Percentiles rank a stretch among this genome's conserved stretches.
These are phyloP conservation scores for Orthosia gracilis DNA, from an alignment of 2,888 invertebrate species.

Conservation along the genomic window DNA sequence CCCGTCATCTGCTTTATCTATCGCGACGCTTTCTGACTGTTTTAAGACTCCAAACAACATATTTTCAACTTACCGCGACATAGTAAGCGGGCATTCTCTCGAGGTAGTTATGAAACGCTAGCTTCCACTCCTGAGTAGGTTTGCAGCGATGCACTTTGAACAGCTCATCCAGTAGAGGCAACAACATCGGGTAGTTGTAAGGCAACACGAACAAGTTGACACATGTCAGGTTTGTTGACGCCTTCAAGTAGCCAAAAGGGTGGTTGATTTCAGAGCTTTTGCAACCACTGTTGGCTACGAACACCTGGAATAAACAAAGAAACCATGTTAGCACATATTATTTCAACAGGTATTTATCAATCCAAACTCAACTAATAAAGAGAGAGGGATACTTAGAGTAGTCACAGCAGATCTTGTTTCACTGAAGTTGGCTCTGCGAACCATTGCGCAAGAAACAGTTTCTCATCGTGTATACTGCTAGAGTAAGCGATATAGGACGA, in stretches of 20 bases:
- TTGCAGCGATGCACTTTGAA: constrained; percentile 98
- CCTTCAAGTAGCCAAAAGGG: constrained; percentile 99
- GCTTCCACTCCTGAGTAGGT: constrained; percentile 97
- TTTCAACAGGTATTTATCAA: background rate
- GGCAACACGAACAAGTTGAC: constrained; percentile 99
- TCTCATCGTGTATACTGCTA: too few species aligned
- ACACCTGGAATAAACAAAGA: constrained; percentile 91
- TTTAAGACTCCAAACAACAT: background rate
- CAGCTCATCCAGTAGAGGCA: constrained; percentile 98
- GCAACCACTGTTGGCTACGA: constrained; percentile 97
- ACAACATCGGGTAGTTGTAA: constrained; percentile 98
- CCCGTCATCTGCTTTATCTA: background rate
- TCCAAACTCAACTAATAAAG: too few species aligned
- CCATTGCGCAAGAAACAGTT: too few species aligned
- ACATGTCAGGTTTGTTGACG: constrained; percentile 97
- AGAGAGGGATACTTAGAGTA: too few species aligned
- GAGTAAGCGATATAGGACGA: too few species aligned
- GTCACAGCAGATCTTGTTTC: too few species aligned
- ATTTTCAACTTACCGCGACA: constrained; percentile 91
- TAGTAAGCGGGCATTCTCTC: constrained; percentile 99
- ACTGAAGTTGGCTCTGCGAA: too few species aligned
- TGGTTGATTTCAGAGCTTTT: constrained; percentile 95
- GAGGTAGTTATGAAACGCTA: constrained; percentile 98
- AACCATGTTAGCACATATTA: background rate
- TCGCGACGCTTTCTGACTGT: background rate